Conservation (phyloP, 1,140 invertebrate genomes). For the Euwallacea fornicatus region DNA sequence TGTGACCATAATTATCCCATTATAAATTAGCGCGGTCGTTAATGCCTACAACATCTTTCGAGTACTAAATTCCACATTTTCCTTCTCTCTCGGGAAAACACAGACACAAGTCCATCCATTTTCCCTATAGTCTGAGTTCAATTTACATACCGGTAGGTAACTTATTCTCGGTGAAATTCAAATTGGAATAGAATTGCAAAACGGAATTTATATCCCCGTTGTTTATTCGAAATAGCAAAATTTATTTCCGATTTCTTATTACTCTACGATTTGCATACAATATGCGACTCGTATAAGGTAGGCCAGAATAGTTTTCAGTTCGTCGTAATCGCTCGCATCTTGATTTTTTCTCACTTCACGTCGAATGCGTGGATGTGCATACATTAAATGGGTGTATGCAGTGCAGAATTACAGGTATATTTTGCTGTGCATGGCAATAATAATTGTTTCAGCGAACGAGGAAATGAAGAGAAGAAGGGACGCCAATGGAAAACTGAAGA, state of each 20-base stretch:
- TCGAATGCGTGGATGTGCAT: no score
- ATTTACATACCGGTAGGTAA: conserved; percentile 11
- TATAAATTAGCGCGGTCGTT: neutral
- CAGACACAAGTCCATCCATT: no score
- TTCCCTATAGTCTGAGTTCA: neutral
- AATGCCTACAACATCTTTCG: no score
- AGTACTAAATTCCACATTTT: no score
- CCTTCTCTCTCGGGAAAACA: no score
- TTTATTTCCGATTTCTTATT: conserved; percentile 11
- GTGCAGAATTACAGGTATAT: no score
- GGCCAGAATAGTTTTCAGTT: conserved; percentile 8
- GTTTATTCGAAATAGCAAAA: conserved; percentile 11
- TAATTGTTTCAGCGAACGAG: no score
- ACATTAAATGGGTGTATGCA: no score
- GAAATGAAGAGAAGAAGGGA: no score
- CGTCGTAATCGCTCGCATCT: conserved; percentile 2
- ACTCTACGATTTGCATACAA: conserved; percentile 16
- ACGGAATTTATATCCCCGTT: conserved; percentile 8
- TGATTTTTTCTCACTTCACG: neutral
- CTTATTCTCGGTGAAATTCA: conserved; percentile 11
- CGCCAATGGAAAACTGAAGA: no score
- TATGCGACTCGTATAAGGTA: conserved; percentile 15
- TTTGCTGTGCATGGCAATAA: no score
- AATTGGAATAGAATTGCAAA: conserved; percentile 18
- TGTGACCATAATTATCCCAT: neutral